Evolutionary conservation across 2,888 invertebrate species (phyloP), one percentile per base, ranked within the genome.

Genomic region (Augiades crinisus): DNA sequence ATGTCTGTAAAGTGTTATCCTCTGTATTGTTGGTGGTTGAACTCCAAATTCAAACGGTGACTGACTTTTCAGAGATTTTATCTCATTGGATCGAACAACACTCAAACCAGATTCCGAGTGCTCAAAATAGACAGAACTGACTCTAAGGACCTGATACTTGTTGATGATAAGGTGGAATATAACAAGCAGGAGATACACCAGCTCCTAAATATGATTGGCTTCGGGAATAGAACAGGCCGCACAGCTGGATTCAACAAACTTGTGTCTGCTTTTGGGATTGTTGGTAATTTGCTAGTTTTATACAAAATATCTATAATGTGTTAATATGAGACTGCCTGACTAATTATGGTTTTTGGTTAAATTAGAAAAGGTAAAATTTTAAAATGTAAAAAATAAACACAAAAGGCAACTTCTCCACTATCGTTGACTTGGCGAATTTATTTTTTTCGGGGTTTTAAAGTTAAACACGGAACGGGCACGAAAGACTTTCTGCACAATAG

Each of bases 11-110:
- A 19, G 19, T 19, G 19, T 19, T 19, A 19, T 19, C 3, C 19
- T 19, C 5, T 19, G n/a, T n/a, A n/a, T n/a, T n/a, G n/a, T n/a
- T n/a, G n/a, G n/a, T n/a, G n/a, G n/a, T n/a, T n/a, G n/a, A n/a
- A n/a, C n/a, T n/a, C n/a, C n/a, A n/a, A n/a, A n/a, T n/a, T n/a
- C n/a, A n/a, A n/a, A n/a, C n/a, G n/a, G n/a, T n/a, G n/a, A n/a
- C n/a, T n/a, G n/a, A 22, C 7, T 27, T 27, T 82, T 7, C 81
- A 98, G 97, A 94, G 96, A 72, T 96, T 96, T 78, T 99, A 96
- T 82, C 89, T 99, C 38, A 96, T 99, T 71, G 99, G 99, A 3
- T 98, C 98, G 8, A 99, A 99, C 75, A 97, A 97, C 69, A 95
- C 96, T 0, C 94, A 98, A 75, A 96, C 96, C 0, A 92, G 96